Evolutionary conservation across 2,113 vertebrate genomes (phyloP).

Genomic region (Pluvialis apricaria): DNA sequence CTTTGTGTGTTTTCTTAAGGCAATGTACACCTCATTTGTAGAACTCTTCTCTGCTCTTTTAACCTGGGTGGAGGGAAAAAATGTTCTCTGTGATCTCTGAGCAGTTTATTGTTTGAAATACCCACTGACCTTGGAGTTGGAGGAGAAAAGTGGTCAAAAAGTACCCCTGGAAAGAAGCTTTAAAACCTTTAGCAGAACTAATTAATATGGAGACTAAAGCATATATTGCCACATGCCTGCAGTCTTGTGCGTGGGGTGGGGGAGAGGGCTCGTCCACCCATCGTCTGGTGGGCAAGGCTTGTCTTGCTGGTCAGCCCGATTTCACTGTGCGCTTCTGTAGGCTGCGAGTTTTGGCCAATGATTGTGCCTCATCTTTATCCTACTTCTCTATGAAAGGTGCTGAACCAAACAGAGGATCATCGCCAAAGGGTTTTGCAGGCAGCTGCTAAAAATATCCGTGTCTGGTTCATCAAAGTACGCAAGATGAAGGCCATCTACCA

Average conservation of each 20-base stretch:
- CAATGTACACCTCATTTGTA: neutral
- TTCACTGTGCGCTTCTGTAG: neutral
- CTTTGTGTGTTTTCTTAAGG: neutral
- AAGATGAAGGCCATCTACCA: conserved; percentile 99
- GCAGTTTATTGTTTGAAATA: neutral
- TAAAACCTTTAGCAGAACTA: neutral
- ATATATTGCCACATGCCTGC: neutral
- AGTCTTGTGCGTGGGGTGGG: neutral
- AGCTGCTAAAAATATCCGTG: conserved; percentile 90
- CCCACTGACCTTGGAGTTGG: neutral
- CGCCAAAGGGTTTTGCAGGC: conserved; percentile 94
- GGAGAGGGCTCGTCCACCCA: rapidly evolving
- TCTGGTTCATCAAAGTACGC: conserved; percentile 98
- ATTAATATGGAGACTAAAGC: neutral
- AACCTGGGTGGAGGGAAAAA: conserved; percentile 16
- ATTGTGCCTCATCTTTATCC: neutral
- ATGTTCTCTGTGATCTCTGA: neutral
- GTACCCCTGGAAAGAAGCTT: neutral
- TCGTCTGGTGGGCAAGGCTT: neutral
- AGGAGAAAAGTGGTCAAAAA: neutral
- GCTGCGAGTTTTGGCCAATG: neutral
- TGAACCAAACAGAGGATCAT: conserved; percentile 98
- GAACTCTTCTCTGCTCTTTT: neutral
- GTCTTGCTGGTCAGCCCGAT: neutral
- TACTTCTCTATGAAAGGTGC: conserved; percentile 75